phyloP scores from a whole-genome alignment of 2,797 vertebrate species.

The Peromyscus attwateri region DNA sequence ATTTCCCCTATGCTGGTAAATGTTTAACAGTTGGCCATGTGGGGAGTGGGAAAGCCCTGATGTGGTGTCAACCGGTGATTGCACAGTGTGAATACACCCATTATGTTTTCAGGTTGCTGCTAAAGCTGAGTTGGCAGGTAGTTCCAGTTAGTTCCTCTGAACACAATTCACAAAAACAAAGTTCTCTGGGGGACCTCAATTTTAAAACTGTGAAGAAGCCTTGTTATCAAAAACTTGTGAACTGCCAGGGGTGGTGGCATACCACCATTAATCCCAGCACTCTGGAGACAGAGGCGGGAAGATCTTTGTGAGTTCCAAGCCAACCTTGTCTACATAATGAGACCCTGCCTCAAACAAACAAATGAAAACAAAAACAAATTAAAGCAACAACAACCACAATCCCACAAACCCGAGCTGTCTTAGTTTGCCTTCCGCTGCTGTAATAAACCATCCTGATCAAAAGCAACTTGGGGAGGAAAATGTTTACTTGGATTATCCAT shows the following conservation, averaged over 20 bases:
- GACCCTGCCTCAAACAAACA: not conserved
- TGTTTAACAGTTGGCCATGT: not conserved
- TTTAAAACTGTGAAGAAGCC: not conserved
- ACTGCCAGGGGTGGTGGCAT: not conserved
- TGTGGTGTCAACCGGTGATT: too few species aligned
- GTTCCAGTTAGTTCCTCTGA: not conserved
- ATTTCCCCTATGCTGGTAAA: not conserved
- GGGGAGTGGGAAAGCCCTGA: rapidly evolving
- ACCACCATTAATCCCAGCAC: not conserved
- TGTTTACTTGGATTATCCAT: not conserved
- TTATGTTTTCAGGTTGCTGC: not conserved
- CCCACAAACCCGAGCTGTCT: not conserved
- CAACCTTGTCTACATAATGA: not conserved
- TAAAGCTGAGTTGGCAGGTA: too few species aligned
- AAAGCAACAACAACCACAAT: not conserved
- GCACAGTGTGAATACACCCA: not conserved
- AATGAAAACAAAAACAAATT: not conserved
- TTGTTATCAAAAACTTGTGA: too few species aligned
- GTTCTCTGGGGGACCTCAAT: not conserved
- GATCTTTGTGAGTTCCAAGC: not conserved
- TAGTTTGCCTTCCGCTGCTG: not conserved
- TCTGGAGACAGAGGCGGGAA: not conserved
- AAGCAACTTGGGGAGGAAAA: not conserved
- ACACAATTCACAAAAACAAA: not conserved
- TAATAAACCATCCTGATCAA: not conserved